Percentiles rank a stretch among this genome's conserved stretches.
Conservation (phyloP, 2,888 invertebrate genomes). For the Dryococelus australis region DNA sequence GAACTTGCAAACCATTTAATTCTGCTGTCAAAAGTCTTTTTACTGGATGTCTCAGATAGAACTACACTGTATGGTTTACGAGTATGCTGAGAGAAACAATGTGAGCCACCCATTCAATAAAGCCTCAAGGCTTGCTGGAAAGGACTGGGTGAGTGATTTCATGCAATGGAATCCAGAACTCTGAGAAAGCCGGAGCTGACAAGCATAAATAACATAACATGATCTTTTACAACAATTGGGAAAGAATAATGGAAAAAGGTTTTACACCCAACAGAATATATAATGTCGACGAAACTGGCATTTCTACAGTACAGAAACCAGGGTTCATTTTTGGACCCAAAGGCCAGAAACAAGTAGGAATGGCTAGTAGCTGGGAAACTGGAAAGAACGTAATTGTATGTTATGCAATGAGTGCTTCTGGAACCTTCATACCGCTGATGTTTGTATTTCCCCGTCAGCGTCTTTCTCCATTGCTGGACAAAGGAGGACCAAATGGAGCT, state of each 20-base stretch:
- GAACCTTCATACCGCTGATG: conserved; percentile 58
- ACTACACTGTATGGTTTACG: conserved; percentile 48
- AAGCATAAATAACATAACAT: conserved; percentile 49
- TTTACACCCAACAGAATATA: conserved; percentile 51
- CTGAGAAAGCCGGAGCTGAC: conserved; percentile 52
- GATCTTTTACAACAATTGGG: conserved; percentile 49
- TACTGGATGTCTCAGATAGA: conserved; percentile 49
- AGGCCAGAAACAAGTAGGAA: conserved; percentile 57
- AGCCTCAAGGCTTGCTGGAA: conserved; percentile 48
- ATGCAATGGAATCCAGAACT: conserved; percentile 47
- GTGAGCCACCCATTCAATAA: conserved; percentile 50
- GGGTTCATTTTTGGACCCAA: conserved; percentile 55
- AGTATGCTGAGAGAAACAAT: conserved; percentile 47
- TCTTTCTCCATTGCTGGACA: conserved; percentile 55
- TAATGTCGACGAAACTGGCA: conserved; percentile 58
- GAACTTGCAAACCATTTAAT: conserved; percentile 44
- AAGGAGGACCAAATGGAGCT: conserved; percentile 56
- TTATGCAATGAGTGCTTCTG: conserved; percentile 57
- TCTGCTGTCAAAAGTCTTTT: conserved; percentile 46
- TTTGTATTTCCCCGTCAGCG: conserved; percentile 56
- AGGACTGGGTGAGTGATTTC: conserved; percentile 51
- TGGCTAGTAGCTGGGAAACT: conserved; percentile 56
- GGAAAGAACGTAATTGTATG: conserved; percentile 56
- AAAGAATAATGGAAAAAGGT: conserved; percentile 47
- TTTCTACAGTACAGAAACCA: conserved; percentile 56